Evolutionary conservation across 2,113 vertebrate species (phyloP).

Genomic region (Poicephalus gulielmi): DNA sequence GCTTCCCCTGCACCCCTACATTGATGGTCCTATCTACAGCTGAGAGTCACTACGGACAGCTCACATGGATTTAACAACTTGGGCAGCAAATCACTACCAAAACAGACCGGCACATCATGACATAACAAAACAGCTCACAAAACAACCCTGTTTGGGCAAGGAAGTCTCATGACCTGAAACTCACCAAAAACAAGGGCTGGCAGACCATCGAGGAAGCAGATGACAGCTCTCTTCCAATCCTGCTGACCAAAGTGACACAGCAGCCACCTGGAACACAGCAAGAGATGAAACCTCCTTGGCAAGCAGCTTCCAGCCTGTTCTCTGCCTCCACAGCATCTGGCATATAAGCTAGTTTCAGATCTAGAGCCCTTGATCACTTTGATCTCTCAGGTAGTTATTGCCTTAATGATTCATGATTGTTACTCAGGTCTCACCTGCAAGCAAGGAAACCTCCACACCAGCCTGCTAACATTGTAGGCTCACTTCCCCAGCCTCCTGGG

Average conservation of each 20-base stretch:
- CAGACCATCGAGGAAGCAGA: not conserved
- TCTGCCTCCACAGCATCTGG: not conserved
- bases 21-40: not conserved
- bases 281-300: conserved; percentile 6
- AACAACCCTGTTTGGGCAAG: not conserved
- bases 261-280: conserved; percentile 16
- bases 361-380: not conserved
- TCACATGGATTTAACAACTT: not conserved
- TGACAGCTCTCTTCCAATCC: not conserved
- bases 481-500: not conserved
- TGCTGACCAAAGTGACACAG: conserved; percentile 5
- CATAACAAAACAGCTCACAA: not conserved
- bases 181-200: not conserved
- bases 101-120: not conserved
- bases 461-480: not conserved
- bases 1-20: not conserved
- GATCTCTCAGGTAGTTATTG: not conserved
- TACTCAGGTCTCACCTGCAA: conserved; percentile 24
- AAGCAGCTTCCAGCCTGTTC: not conserved
- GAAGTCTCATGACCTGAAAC: not conserved
- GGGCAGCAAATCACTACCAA: not conserved
- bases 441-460: not conserved
- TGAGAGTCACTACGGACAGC: not conserved
- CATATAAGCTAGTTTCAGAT: not conserved
- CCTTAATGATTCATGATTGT: conserved; percentile 41